Conservation (phyloP, 2,888 invertebrate species). For the Callinectes sapidus region DNA sequence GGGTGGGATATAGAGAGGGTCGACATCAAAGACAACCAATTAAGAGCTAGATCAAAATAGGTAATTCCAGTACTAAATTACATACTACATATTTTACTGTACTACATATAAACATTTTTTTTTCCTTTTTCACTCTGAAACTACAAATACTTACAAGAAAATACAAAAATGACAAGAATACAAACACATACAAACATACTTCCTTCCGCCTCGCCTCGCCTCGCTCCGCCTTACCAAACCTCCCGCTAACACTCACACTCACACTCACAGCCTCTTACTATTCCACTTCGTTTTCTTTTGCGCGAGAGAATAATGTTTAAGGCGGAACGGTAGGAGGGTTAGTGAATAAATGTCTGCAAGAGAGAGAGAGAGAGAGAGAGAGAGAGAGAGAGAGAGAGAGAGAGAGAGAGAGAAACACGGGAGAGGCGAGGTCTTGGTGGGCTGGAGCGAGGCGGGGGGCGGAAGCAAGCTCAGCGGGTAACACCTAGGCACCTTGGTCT, state of each 20-base stretch:
- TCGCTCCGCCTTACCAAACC: background rate
- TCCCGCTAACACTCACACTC: background rate
- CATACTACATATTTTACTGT: background rate
- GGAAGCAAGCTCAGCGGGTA: background rate
- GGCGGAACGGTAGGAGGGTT: background rate
- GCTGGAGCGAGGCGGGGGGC: background rate
- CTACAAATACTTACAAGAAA: background rate
- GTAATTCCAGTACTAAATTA: background rate
- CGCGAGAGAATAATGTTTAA: background rate
- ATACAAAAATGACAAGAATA: background rate
- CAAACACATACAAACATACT: slow-evolving; percentile 26
- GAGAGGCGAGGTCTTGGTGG: background rate
- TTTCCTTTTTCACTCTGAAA: background rate
- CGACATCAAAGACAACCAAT: background rate
- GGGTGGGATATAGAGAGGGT: background rate
- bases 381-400: background rate
- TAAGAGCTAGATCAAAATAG: background rate
- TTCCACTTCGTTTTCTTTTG: background rate
- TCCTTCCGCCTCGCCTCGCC: background rate
- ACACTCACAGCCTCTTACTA: background rate
- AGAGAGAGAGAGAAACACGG: background rate
- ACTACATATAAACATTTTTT: too few relatives aligned
- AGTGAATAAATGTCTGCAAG: background rate
- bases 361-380: background rate
- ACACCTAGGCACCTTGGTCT: slow-evolving; percentile 57